Conservation (phyloP, 2,888 invertebrate species). For the Dexiosoma caninum region DNA sequence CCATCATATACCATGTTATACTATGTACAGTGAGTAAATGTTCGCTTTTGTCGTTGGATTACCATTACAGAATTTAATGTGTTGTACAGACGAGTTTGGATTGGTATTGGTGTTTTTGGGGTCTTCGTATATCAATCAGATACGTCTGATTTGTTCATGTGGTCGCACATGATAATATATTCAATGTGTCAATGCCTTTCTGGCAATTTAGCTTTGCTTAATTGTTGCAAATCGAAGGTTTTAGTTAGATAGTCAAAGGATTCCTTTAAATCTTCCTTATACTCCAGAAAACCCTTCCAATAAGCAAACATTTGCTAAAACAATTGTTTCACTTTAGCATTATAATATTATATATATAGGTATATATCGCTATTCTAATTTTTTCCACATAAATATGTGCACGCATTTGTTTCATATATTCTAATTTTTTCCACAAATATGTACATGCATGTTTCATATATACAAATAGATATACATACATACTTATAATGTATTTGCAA, state of each 20-base stretch:
- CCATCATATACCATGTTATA: constrained; percentile 1
- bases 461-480: neutral
- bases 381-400: too few species aligned
- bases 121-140: constrained; percentile 36
- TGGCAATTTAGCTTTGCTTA: neutral
- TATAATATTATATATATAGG: too few species aligned
- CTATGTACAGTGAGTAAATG: constrained; percentile 23
- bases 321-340: too few species aligned
- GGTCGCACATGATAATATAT: neutral
- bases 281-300: too few species aligned
- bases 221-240: neutral
- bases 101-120: constrained; percentile 37
- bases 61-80: constrained; percentile 10
- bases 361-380: too few species aligned
- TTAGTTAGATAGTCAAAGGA: neutral
- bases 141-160: neutral
- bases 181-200: neutral
- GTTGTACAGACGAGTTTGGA: constrained; percentile 26
- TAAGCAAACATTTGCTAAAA: too few species aligned
- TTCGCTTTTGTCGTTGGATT: constrained; percentile 22
- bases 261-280: neutral
- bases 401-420: too few species aligned
- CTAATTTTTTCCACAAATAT: too few species aligned
- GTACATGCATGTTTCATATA: too few species aligned
- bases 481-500: neutral